Conservation (phyloP, 1,140 invertebrate genomes). For the Drosophila pandora region DNA sequence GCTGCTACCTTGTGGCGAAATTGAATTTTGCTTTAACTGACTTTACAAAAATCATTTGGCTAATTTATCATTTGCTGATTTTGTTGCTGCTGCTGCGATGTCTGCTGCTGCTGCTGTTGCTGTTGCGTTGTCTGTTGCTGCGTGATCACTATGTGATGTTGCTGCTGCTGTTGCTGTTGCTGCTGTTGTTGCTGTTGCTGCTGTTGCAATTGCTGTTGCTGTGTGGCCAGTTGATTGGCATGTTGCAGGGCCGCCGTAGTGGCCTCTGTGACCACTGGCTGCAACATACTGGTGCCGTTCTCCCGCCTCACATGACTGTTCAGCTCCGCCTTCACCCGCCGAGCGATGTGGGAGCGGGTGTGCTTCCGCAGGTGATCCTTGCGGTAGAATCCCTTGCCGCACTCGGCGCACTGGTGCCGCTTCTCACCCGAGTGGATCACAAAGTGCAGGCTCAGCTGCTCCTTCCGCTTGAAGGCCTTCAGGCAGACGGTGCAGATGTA, state of each 20-base stretch:
- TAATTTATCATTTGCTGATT: slow-evolving; percentile 81
- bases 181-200: slow-evolving; percentile 65
- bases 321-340: slow-evolving; percentile 92
- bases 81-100: slow-evolving; percentile 56
- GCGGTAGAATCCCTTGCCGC: slow-evolving; percentile 91
- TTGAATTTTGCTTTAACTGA: slow-evolving; percentile 80
- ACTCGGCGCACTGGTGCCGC: slow-evolving; percentile 92
- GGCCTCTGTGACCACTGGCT: slow-evolving; percentile 74
- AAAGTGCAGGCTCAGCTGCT: slow-evolving; percentile 92
- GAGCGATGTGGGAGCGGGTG: slow-evolving; percentile 91
- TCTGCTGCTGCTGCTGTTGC: slow-evolving; percentile 51
- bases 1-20: slow-evolving; percentile 23
- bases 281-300: slow-evolving; percentile 78
- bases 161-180: slow-evolving; percentile 62
- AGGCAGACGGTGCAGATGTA: slow-evolving; percentile 93
- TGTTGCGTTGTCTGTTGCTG: slow-evolving; percentile 68
- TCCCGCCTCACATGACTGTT: slow-evolving; percentile 85
- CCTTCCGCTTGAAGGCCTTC: slow-evolving; percentile 93
- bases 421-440: slow-evolving; percentile 95
- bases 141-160: slow-evolving; percentile 71
- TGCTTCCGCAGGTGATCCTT: slow-evolving; percentile 92
- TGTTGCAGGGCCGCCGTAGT: slow-evolving; percentile 68
- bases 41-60: slow-evolving; percentile 84
- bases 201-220: slow-evolving; percentile 62
- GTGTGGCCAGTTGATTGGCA: slow-evolving; percentile 63